Evolutionary conservation across 2,888 invertebrate species (phyloP).

Genomic region (Blomia tropicalis): DNA sequence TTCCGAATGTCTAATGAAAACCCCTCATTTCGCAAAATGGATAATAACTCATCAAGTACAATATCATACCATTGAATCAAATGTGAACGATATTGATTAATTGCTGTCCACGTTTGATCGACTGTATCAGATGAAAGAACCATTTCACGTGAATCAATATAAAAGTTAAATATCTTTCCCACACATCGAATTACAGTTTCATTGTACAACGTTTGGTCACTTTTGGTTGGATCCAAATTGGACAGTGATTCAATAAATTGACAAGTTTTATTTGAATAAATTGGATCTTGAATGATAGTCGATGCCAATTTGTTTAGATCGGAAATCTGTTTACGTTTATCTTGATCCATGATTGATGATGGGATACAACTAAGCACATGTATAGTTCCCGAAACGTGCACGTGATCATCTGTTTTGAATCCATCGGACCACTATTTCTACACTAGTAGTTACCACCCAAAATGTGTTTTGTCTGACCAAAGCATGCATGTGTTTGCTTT

Average conservation of each 20-base stretch:
- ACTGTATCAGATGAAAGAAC: neutral
- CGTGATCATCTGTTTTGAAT: no score
- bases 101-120: neutral
- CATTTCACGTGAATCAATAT: conserved; percentile 21
- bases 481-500: no score
- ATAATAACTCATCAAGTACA: neutral
- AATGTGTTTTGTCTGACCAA: no score
- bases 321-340: neutral
- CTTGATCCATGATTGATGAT: neutral
- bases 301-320: conserved; percentile 11
- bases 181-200: conserved; percentile 17
- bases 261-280: neutral
- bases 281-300: conserved; percentile 11
- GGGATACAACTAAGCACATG: no score
- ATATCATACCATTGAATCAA: conserved; percentile 10
- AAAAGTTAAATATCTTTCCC: conserved; percentile 20
- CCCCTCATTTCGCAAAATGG: neutral
- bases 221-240: neutral
- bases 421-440: no score
- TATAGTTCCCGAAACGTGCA: no score
- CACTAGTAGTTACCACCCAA: no score
- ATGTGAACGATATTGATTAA: neutral
- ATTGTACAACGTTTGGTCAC: neutral
- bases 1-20: conserved; percentile 13
- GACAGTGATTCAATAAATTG: neutral